These are phyloP conservation scores for Lipophrys pholis DNA, from an alignment of 2,113 vertebrate genomes.

Conservation along the genomic window DNA sequence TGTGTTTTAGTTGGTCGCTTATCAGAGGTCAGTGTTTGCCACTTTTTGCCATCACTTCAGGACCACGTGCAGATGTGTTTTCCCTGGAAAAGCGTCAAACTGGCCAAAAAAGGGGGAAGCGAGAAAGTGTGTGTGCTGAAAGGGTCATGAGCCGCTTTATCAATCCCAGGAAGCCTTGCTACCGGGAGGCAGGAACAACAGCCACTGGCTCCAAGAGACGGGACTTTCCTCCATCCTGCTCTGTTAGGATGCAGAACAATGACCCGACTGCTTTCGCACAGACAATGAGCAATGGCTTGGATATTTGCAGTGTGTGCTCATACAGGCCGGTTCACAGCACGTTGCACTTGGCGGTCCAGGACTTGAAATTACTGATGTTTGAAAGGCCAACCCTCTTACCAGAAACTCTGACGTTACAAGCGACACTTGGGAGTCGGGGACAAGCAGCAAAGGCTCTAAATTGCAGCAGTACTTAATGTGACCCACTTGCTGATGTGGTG, in stretches of 20 bases:
- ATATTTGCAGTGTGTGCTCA: conserved; percentile 50
- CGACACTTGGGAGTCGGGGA: neutral
- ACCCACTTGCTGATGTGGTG: conserved; percentile 63
- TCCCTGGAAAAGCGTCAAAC: conserved; percentile 53
- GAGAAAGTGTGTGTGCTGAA: conserved; percentile 52
- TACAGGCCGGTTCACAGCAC: conserved; percentile 49
- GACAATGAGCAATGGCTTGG: conserved; percentile 28
- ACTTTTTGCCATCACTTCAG: neutral
- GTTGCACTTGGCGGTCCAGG: conserved; percentile 37
- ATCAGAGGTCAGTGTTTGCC: conserved; percentile 49
- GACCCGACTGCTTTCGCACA: conserved; percentile 53
- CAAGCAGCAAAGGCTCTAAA: neutral
- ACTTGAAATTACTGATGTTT: conserved; percentile 24
- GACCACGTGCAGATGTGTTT: conserved; percentile 44
- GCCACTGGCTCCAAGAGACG: conserved; percentile 66
- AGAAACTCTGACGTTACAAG: no score
- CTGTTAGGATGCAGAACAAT: conserved; percentile 76
- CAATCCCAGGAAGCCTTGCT: conserved; percentile 79
- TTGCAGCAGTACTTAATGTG: conserved; percentile 37
- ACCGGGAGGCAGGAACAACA: conserved; percentile 71
- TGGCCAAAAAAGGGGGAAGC: conserved; percentile 63
- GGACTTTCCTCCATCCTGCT: conserved; percentile 81
- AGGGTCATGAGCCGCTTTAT: conserved; percentile 54
- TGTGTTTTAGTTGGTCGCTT: conserved; percentile 20
- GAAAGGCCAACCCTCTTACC: neutral